These are phyloP conservation scores for Leuciscus waleckii DNA, from an alignment of 2,797 vertebrate species.

Conservation along the genomic window DNA sequence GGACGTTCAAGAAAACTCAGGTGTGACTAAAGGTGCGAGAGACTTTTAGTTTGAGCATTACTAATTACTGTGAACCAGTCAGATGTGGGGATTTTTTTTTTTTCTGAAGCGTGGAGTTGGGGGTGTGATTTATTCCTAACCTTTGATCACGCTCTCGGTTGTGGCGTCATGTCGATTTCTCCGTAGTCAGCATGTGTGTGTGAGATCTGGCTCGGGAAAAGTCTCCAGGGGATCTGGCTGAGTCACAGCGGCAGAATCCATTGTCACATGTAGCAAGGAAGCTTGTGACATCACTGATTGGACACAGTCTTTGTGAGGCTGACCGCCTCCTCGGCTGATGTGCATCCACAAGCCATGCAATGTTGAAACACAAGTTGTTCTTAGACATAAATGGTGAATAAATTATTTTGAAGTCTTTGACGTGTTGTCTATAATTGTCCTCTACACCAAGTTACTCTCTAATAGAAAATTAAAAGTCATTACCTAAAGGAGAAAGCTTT, in stretches of 20 bases:
- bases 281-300: slow-evolving; percentile 27
- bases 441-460: background rate
- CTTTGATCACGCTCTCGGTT: slow-evolving; percentile 31
- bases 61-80: slow-evolving; percentile 32
- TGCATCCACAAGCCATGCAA: background rate
- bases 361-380: slow-evolving; percentile 6
- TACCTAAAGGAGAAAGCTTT: background rate
- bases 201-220: background rate
- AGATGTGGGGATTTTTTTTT: background rate
- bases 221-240: slow-evolving; percentile 38
- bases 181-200: background rate
- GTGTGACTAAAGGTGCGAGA: slow-evolving; percentile 18
- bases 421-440: background rate
- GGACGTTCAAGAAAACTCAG: slow-evolving; percentile 31
- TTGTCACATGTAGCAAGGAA: slow-evolving; percentile 35
- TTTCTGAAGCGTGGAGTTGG: background rate
- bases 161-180: slow-evolving; percentile 35
- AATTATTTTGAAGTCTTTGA: background rate
- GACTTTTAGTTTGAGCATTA: slow-evolving; percentile 14
- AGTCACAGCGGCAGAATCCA: slow-evolving; percentile 43
- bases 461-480: no score
- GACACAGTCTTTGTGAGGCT: slow-evolving; percentile 25
- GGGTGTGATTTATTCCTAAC: slow-evolving; percentile 34
- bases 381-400: background rate
- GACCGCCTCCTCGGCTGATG: background rate